A percentile compares a stretch with the other conserved stretches of the same genome.
Conservation (phyloP, 2,113 vertebrate genomes). For the Callorhinus ursinus region DNA sequence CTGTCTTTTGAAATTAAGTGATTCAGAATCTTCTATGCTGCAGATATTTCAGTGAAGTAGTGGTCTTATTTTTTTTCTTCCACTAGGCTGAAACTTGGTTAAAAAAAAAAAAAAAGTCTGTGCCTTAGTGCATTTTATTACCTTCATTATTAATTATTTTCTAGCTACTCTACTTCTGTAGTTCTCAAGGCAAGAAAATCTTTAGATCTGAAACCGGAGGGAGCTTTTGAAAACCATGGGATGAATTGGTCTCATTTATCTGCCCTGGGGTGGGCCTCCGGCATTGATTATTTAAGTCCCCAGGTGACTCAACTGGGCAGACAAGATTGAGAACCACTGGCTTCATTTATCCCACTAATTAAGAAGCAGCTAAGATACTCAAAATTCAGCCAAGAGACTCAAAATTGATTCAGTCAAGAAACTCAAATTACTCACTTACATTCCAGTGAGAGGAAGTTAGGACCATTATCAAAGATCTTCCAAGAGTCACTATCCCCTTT, state of each 20-base stretch:
- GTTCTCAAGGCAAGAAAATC: background rate
- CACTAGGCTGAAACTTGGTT: background rate
- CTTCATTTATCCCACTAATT: background rate
- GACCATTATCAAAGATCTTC: background rate
- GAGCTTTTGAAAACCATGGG: background rate
- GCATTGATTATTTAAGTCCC: background rate
- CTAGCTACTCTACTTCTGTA: background rate
- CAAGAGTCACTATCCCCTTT: background rate
- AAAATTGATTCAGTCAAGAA: background rate
- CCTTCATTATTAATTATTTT: background rate
- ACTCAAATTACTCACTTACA: background rate
- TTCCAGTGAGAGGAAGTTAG: background rate
- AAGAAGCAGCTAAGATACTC: background rate
- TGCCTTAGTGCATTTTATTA: background rate
- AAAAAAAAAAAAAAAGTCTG: background rate
- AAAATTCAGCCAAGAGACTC: background rate
- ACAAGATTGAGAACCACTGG: background rate
- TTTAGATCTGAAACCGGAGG: background rate
- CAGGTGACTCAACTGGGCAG: background rate
- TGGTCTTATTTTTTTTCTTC: background rate
- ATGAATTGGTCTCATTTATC: background rate
- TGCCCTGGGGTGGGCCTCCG: background rate
- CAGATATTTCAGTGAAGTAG: background rate
- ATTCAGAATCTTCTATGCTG: background rate
- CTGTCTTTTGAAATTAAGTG: background rate